Evolutionary conservation across 2,113 vertebrate genomes (phyloP).

Genomic region (Actenoides hombroni): DNA sequence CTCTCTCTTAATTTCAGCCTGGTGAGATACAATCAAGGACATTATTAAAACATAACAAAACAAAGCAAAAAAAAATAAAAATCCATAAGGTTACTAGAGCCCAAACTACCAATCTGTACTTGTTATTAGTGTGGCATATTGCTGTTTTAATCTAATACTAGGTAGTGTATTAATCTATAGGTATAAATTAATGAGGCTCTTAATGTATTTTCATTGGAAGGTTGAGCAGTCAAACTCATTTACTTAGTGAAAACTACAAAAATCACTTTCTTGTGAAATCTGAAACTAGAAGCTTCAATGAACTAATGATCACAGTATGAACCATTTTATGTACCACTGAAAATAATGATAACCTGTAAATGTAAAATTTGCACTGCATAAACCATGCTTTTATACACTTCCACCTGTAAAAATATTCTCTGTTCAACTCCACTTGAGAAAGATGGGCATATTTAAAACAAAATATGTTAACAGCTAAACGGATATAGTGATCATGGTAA

Average conservation of each 20-base stretch:
- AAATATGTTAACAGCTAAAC: neutral
- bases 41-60: conserved; percentile 50
- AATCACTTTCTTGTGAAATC: conserved; percentile 80
- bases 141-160: conserved; percentile 69
- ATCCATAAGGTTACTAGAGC: conserved; percentile 23
- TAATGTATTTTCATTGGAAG: conserved; percentile 81
- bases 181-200: conserved; percentile 81
- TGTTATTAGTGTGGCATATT: conserved; percentile 61
- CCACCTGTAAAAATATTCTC: conserved; percentile 37
- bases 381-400: conserved; percentile 57
- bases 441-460: neutral
- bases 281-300: conserved; percentile 75
- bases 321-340: conserved; percentile 74
- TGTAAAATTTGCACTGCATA: conserved; percentile 69
- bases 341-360: conserved; percentile 74
- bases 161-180: conserved; percentile 67
- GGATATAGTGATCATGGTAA: neutral
- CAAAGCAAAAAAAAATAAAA: conserved; percentile 23
- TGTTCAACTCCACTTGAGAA: conserved; percentile 22
- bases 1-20: conserved; percentile 33
- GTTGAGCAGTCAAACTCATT: conserved; percentile 80
- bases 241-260: conserved; percentile 78
- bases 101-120: conserved; percentile 61
- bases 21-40: conserved; percentile 40
- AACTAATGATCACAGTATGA: conserved; percentile 74